phyloP scores from a whole-genome alignment of 1,140 invertebrate genomes.

The Neodiprion lecontei region DNA sequence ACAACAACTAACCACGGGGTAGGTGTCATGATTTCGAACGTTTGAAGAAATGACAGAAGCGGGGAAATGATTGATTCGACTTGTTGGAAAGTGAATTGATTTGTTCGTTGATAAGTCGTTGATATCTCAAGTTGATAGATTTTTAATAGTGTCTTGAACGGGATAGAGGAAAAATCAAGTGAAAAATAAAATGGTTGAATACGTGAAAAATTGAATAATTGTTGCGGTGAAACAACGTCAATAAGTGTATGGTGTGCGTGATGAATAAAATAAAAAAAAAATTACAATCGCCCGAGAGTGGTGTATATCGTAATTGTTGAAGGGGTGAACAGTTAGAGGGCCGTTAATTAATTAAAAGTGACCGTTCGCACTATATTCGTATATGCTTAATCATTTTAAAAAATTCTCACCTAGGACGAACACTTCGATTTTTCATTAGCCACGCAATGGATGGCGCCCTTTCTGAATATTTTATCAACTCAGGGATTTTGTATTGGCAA shows the following conservation, averaged over 20 bases:
- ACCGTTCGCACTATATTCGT: background rate
- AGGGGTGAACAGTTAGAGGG: background rate
- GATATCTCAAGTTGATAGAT: conserved; percentile 1
- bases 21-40: background rate
- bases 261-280: conserved; percentile 13
- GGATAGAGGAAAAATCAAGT: background rate
- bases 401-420: conserved; percentile 12
- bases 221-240: conserved; percentile 3
- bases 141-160: conserved; percentile 21
- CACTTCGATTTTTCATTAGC: conserved; percentile 34
- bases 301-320: background rate
- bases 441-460: conserved; percentile 28
- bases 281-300: background rate
- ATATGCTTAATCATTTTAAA: background rate
- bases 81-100: too few relatives aligned
- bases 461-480: conserved; percentile 27
- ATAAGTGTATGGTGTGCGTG: background rate
- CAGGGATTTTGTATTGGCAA: background rate
- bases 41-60: background rate
- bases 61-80: background rate
- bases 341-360: background rate
- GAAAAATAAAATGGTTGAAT: too few relatives aligned
- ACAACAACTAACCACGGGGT: background rate
- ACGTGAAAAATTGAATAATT: background rate
- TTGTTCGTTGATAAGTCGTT: background rate